A percentile compares a stretch with the other conserved stretches of the same genome.
Evolutionary conservation across 2,113 vertebrate species (phyloP).

Genomic region (Nothobranchius furzeri): DNA sequence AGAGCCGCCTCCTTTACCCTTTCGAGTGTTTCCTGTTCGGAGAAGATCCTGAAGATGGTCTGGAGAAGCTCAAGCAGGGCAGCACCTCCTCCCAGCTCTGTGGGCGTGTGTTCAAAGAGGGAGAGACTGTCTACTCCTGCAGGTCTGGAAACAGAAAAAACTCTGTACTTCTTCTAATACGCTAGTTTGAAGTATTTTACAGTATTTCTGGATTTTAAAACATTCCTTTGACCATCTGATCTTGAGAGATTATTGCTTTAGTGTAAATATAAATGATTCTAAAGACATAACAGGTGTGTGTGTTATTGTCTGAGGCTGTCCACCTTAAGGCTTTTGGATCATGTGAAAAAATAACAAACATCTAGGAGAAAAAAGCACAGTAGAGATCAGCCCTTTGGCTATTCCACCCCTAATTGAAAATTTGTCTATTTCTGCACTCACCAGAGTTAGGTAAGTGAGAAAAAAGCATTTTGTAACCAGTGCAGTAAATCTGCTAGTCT

Average conservation of each 20-base stretch:
- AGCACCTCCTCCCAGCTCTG: conserved; percentile 88
- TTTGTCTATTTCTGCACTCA: too few relatives aligned
- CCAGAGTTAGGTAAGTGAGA: too few relatives aligned
- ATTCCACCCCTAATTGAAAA: too few relatives aligned
- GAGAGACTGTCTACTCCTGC: conserved; percentile 98
- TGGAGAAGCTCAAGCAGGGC: conserved; percentile 88
- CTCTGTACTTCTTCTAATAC: neutral
- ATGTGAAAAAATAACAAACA: too few relatives aligned
- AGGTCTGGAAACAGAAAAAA: conserved; percentile 78
- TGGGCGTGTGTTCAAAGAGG: conserved; percentile 96
- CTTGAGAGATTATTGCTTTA: neutral
- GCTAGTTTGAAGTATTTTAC: neutral
- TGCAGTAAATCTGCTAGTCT: too few relatives aligned
- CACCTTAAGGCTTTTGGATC: too few relatives aligned
- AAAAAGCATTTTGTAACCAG: too few relatives aligned
- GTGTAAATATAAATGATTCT: neutral
- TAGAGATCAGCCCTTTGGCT: too few relatives aligned
- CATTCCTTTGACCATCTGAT: neutral
- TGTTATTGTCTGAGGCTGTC: neutral
- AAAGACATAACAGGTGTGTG: neutral
- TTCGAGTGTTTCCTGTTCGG: conserved; percentile 92
- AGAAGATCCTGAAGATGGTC: conserved; percentile 86
- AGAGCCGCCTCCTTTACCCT: conserved; percentile 82
- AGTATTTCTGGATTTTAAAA: too few relatives aligned
- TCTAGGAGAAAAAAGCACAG: too few relatives aligned